Percentiles rank a stretch among this genome's conserved stretches.
These are phyloP conservation scores for Patella depressa DNA, from an alignment of 2,888 invertebrate genomes.

Conservation along the genomic window DNA sequence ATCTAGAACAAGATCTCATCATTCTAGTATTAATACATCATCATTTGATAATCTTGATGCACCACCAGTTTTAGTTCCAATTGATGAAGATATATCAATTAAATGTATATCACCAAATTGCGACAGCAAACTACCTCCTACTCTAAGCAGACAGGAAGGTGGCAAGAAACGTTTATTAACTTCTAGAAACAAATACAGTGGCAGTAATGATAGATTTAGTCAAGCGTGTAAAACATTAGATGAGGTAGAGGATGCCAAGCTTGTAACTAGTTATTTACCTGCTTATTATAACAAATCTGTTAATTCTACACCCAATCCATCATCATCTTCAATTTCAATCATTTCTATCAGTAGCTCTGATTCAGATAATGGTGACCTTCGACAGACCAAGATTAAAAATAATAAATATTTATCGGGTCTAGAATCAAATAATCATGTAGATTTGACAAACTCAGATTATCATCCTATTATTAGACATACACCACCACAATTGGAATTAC, in stretches of 20 bases:
- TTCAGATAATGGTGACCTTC: neutral
- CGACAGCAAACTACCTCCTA: slow-evolving; percentile 43
- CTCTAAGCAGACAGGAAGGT: slow-evolving; percentile 44
- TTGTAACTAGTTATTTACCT: neutral
- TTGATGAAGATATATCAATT: slow-evolving; percentile 20
- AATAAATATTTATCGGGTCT: neutral
- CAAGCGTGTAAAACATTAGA: neutral
- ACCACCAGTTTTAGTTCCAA: slow-evolving; percentile 20
- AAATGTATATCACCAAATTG: slow-evolving; percentile 6
- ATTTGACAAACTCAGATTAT: neutral
- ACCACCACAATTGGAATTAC: too few species aligned
- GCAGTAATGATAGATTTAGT: too few species aligned
- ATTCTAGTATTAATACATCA: neutral
- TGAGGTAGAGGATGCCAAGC: neutral
- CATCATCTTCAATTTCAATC: neutral
- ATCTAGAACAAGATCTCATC: neutral
- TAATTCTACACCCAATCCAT: neutral
- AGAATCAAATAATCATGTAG: neutral
- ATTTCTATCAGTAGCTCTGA: slow-evolving; percentile 6
- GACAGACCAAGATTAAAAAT: neutral
- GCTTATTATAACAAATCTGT: neutral
- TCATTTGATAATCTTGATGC: neutral
- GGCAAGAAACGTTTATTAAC: neutral
- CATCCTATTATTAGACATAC: neutral
- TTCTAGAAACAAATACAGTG: neutral